Base-by-base conservation (phyloP, 2,888 invertebrate genomes). In the Stenchaetothrips biformis region DNA sequence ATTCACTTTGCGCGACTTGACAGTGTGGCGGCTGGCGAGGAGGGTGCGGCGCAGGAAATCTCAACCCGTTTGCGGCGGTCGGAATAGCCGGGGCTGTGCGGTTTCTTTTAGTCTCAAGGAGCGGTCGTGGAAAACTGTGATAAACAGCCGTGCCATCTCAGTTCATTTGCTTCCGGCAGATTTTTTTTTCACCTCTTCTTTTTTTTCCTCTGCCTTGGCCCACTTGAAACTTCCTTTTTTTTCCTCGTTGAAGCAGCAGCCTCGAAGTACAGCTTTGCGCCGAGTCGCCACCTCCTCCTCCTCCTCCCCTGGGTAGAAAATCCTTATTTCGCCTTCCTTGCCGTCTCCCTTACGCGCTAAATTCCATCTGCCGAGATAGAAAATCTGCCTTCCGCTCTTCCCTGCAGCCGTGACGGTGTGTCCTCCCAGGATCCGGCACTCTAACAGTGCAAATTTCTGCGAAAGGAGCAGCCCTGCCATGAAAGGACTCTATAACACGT, bases 221-320 rank as follows among this genome's bases (percentile, higher is more conserved):
- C 53, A 13, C 53, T 53, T 2, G 3, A 53, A 53, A 16, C 53
- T 13, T 53, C 53, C n/a, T n/a, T n/a, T 53, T 53, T 9, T 53
- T 53, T 53, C 13, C 37, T 37, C 6, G 13, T 53, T 53, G 53
- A 53, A 53, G 53, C 53, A 16, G 53, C 53, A 53, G 53, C 53
- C 67, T 67, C 21, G 21, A 67, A 67, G 67, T 67, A 67, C 21
- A 67, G 16, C 53, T 53, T 16, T 18, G 67, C 67, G 67, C 67
- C 67, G 21, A 67, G 67, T 67, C 21, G 67, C 67, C 67, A 67
- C 67, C 67, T 67, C 25, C 67, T 67, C 21, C n/a, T n/a, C n/a
- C 37, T 37, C 4, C 37, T 37, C 37, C 37, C 53, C 6, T 9
- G 53, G 53, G 53, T 7, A 67, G 67, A 67, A 67, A 67, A 67